A percentile compares a stretch with the other conserved stretches of the same genome.
Conservation (phyloP, 2,113 vertebrate species). For the Agapornis roseicollis region DNA sequence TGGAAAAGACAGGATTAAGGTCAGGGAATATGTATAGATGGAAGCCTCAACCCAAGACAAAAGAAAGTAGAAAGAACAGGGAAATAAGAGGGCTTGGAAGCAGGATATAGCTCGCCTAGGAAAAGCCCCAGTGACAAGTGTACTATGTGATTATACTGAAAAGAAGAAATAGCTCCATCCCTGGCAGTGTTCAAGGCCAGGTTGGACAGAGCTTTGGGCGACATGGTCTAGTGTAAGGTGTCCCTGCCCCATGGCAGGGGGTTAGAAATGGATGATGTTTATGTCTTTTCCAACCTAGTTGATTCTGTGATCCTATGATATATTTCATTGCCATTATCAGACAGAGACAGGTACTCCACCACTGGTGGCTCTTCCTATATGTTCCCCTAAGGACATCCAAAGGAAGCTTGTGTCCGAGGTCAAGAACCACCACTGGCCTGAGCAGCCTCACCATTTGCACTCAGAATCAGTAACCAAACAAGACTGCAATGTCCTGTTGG, state of each 20-base stretch:
- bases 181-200: neutral
- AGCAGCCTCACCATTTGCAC: neutral
- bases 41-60: neutral
- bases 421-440: neutral
- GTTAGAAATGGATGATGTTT: neutral
- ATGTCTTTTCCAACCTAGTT: neutral
- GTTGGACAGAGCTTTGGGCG: neutral
- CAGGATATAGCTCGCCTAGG: neutral
- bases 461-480: neutral
- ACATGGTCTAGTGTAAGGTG: accelerated
- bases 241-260: neutral
- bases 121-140: neutral
- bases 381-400: neutral
- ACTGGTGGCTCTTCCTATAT: neutral
- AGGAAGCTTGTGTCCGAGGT: neutral
- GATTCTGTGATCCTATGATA: neutral
- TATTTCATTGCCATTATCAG: neutral
- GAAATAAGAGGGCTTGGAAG: neutral
- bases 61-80: neutral
- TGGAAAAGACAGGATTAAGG: neutral
- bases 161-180: neutral
- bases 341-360: neutral
- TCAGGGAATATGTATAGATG: neutral
- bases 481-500: neutral
- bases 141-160: neutral